Conservation (phyloP, 2,797 vertebrate genomes). For the Lepidocolaptes lacrymiger region DNA sequence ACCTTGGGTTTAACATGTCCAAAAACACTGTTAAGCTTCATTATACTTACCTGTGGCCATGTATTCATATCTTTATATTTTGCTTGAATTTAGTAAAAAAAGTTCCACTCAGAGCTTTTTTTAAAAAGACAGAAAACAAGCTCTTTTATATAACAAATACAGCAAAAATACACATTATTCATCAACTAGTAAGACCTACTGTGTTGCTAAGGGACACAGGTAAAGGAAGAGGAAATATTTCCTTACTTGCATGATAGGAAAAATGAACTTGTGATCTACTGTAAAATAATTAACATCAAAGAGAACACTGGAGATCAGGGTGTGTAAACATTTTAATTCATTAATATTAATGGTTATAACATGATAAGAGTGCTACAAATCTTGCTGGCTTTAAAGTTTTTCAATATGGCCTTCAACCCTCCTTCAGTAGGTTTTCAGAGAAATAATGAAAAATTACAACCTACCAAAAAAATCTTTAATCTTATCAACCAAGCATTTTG, state of each 20-base stretch:
- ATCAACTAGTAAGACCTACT: slow-evolving; percentile 9
- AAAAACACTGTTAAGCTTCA: not conserved
- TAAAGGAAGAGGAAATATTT: slow-evolving; percentile 66
- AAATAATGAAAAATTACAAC: not conserved
- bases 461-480: not conserved
- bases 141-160: not conserved
- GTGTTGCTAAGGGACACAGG: slow-evolving; percentile 44
- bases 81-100: not conserved
- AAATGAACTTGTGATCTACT: slow-evolving; percentile 50
- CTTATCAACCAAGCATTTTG: not conserved
- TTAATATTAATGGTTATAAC: slow-evolving; percentile 8
- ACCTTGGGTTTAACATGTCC: not conserved
- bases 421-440: not conserved
- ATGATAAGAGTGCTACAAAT: not conserved
- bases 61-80: not conserved
- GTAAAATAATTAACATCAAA: slow-evolving; percentile 39
- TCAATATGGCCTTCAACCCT: not conserved
- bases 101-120: not conserved
- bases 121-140: not conserved
- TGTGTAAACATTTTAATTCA: not conserved
- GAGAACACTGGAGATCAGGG: not conserved
- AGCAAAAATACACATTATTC: not conserved
- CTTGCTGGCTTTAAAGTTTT: not conserved
- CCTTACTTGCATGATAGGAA: slow-evolving; percentile 54
- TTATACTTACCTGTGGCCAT: not conserved